Base-by-base conservation (phyloP, 1,140 invertebrate species). In the Sarcophaga bullata region DNA sequence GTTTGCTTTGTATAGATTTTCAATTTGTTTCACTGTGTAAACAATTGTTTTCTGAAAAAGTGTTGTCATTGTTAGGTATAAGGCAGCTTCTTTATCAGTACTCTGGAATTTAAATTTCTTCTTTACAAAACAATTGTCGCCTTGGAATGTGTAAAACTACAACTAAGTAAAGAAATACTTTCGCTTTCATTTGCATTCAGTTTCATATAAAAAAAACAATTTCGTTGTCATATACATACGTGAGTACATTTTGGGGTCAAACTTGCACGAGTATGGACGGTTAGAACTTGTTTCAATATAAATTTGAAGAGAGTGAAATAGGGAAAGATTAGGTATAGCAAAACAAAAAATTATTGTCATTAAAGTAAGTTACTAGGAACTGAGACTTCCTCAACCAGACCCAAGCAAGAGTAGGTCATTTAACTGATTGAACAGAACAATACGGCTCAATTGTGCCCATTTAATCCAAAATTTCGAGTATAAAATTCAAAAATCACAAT, bases 101-200 rank as follows among this genome's bases (percentile, higher is more conserved):
- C 8, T 19, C 6, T 68, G 15, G n/a, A 68, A 25, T 19, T 68
- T 68, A 4, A 52, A 8, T 68, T 19, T 68, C 17, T 5, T 68
- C 10, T 68, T 68, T 6, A 19, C 7, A 68, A 10, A 52, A 5
- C 17, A 68, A 68, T 68, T 68, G 62, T 68, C 19, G 10, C 19
- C 19, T 68, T 17, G 17, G n/a, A 52, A 52, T 10, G 9, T 52
- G 50, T 52, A 52, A 37, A 37, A n/a, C n/a, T n/a, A n/a, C n/a
- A n/a, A n/a, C n/a, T 4, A 37, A 37, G 25, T n/a, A 6, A n/a
- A n/a, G 13, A 13, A 58, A 58, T 25, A 68, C 62, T 68, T 68
- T 68, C 62, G 62, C 62, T 68, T 68, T 68, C 62, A 68, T 19
- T 68, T 8, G n/a, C 62, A 19, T 68, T 68, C 9, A 17, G n/a